Conservation (phyloP, 1,140 invertebrate genomes). For the Cydia fagiglandana region DNA sequence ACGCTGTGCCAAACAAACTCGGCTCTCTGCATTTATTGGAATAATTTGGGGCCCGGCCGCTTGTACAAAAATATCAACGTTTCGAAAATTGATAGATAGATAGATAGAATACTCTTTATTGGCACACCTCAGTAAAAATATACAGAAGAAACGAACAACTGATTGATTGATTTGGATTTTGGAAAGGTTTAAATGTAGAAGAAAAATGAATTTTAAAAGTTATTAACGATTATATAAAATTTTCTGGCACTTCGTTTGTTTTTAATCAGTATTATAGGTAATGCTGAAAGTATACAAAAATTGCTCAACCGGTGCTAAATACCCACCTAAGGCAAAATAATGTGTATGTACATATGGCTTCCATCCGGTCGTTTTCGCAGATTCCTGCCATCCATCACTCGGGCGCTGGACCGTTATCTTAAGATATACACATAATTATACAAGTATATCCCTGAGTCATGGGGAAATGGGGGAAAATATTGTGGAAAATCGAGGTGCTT, state of each 20-base stretch:
- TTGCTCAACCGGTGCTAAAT: no score
- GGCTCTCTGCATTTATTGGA: conserved; percentile 10
- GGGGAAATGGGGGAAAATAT: neutral
- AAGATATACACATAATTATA: conserved; percentile 19
- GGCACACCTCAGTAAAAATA: no score
- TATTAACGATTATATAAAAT: no score
- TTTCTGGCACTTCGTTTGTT: no score
- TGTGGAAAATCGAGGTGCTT: neutral
- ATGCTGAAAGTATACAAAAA: no score
- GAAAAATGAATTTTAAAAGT: no score
- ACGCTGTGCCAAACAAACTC: conserved; percentile 8
- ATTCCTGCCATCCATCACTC: conserved; percentile 10
- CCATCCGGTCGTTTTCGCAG: neutral
- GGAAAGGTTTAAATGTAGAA: neutral
- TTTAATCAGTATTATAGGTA: no score
- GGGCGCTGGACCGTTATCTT: conserved; percentile 1
- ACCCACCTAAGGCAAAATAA: no score
- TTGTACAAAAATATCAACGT: conserved; percentile 14
- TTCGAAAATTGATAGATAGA: neutral
- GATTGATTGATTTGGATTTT: neutral
- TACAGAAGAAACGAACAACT: no score
- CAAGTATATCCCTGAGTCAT: conserved; percentile 2
- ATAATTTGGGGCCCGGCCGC: conserved; percentile 3
- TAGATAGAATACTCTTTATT: no score
- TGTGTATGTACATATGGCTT: neutral